Evolutionary conservation across 2,113 vertebrate species (phyloP), one percentile per base, ranked within the genome.

Genomic region (Larimichthys polyactis): DNA sequence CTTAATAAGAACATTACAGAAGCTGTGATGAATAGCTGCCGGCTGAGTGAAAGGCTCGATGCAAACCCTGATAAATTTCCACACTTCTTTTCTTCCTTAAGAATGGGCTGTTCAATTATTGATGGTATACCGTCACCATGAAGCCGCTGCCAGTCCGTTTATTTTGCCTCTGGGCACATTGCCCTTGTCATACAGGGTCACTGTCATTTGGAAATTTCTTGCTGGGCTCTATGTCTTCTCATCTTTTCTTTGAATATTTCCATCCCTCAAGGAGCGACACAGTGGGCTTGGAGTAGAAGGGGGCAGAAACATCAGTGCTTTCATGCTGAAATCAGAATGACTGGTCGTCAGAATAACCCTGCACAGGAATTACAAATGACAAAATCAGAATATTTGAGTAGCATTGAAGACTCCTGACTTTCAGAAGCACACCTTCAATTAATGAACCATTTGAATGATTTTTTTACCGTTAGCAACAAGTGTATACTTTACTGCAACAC

Each of bases 21-120:
- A n/a, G 46, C n/a, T 51, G 59, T 60, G 82, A 88, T 83, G 84
- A 92, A 86, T 78, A n/a, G 85, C 89, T 89, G 69, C 75, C 77
- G 87, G 90, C 71, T 86, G 58, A 76, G 43, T 19, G 62, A 87
- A 64, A 84, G 66, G 63, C 73, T 87, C 72, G 86, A 46, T 62
- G 70, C 73, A 79, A 83, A 69, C 63, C 51, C 52, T 81, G 69
- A 87, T 76, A 78, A 73, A 78, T 78, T 83, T 87, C 87, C 77
- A 87, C 46, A 27, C 87, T 85, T 5, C n/a, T 83, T 87, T 90
- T 85, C 82, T 88, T 88, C 73, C 67, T 85, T 82, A 76, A 81
- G 78, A 87, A 79, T 79, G 52, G 17, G 10, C 36, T 71, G 63
- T 89, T 92, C 81, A 90, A 92, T 93, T 87, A 91, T 93, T 94